Evolutionary conservation across 1,140 invertebrate species (phyloP), one percentile per base, ranked within the genome.

Genomic region (Heliconius congener): DNA sequence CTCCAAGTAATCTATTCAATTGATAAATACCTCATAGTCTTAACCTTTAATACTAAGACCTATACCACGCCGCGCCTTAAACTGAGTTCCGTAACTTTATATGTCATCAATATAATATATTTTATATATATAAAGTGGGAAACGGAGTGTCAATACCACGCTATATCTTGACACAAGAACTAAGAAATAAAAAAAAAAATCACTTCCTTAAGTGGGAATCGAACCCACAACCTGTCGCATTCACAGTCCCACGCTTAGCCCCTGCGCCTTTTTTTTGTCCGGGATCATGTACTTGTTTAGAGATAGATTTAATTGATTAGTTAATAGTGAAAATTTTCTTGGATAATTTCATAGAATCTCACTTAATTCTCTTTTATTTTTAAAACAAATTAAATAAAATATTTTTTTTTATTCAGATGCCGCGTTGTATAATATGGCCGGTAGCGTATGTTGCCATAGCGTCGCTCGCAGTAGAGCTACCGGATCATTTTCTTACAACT

Each of bases 371-470:
- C 42, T 73, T 77, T 73, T 18, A 16, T 42, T 70, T 66, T 73
- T 34, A 6, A 34, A 34, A 34, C 4, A 34, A 34, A 70, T 18
- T 34, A 46, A 46, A 46, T 13, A 46, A 11, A 46, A 16, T 27
- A 72, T 39, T 0, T 71, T 72, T 75, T 18, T 60, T 52, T 73
- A 13, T 30, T 66, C 60, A 81, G 80, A 74, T 94, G 37, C 92
- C 91, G 1, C 85, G 87, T 0, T 92, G 89, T 39, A 80, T 93
- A 55, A 78, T 91, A 70, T 94, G 89, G 88, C 89, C 92, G 0
- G 72, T 88, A 0, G 74, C 81, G 0, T 87, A 89, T 60, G 88
- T 93, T 2, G 73, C 74, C 0, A 84, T 93, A 46, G 85, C 88
- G 4, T 86, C 90, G 0, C 30, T 87, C 1, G 80, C 88, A 0